Evolutionary conservation across 2,888 invertebrate genomes (phyloP).

Genomic region (Aspidiotus destructor): DNA sequence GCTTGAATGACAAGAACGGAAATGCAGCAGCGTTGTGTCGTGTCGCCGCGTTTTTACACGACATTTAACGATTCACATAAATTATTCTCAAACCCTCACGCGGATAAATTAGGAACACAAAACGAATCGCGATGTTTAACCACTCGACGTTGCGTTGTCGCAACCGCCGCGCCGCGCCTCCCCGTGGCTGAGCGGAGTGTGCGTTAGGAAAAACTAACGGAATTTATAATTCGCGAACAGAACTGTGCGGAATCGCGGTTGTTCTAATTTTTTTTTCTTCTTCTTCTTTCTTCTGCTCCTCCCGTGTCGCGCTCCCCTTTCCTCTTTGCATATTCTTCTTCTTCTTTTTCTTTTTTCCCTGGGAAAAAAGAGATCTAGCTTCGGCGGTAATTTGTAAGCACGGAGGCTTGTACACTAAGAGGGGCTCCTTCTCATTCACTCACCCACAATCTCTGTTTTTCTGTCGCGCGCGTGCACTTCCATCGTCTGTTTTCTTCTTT

Average conservation of each 20-base stretch:
- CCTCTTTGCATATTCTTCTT: neutral
- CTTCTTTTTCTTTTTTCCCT: too few species aligned
- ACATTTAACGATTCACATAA: slow-evolving; percentile 10
- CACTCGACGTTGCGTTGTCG: slow-evolving; percentile 1
- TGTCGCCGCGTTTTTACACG: slow-evolving; percentile 5
- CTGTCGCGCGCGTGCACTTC: neutral
- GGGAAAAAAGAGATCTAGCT: slow-evolving; percentile 11
- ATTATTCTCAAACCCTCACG: slow-evolving; percentile 6
- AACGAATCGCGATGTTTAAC: slow-evolving; percentile 6
- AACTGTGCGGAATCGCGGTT: slow-evolving; percentile 14
- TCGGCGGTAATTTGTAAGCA: slow-evolving; percentile 10
- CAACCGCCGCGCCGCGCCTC: neutral
- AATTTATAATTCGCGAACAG: slow-evolving; percentile 5
- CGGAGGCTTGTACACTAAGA: neutral
- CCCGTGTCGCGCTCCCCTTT: too few species aligned
- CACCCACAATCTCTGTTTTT: neutral
- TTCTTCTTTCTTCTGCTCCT: too few species aligned
- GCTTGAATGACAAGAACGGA: neutral
- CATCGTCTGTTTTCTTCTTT: slow-evolving; percentile 3
- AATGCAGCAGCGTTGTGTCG: neutral
- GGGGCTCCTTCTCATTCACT: slow-evolving; percentile 6
- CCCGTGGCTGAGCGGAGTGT: slow-evolving; percentile 13
- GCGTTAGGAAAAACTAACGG: slow-evolving; percentile 18
- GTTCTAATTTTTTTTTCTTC: slow-evolving; percentile 16
- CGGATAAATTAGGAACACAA: slow-evolving; percentile 8